Conservation (phyloP, 2,888 invertebrate genomes). For the Podotricha telesiphe region DNA sequence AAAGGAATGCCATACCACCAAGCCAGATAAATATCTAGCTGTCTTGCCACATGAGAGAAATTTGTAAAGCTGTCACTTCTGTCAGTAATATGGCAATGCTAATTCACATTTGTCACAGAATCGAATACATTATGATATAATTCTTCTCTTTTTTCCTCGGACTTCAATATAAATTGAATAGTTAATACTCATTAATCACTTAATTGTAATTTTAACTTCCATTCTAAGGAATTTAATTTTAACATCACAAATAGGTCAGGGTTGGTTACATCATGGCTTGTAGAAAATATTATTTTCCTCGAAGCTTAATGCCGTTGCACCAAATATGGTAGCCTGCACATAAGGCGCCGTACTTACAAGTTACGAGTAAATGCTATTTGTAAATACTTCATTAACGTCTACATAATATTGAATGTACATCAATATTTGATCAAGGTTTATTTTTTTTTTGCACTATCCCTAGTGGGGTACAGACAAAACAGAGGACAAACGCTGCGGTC, state of each 20-base stretch:
- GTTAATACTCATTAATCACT: background rate
- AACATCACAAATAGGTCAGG: conserved; percentile 43
- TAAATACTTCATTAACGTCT: conserved; percentile 18
- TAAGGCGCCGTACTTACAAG: conserved; percentile 18
- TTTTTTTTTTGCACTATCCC: too few relatives aligned
- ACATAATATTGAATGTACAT: background rate
- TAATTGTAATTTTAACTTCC: background rate
- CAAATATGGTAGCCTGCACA: conserved; percentile 34
- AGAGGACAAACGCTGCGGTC: too few relatives aligned
- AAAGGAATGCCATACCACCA: too few relatives aligned
- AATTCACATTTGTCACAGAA: too few relatives aligned
- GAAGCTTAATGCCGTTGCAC: conserved; percentile 31
- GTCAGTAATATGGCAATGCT: too few relatives aligned
- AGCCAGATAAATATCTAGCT: too few relatives aligned
- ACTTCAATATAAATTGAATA: too few relatives aligned
- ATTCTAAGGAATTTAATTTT: conserved; percentile 33
- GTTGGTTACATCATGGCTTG: conserved; percentile 44
- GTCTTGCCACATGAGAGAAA: too few relatives aligned
- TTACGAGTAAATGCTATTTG: conserved; percentile 14
- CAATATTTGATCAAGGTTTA: conserved; percentile 6
- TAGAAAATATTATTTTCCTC: conserved; percentile 46
- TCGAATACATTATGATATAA: too few relatives aligned
- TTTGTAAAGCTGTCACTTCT: too few relatives aligned
- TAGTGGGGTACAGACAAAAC: too few relatives aligned
- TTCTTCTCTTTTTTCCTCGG: too few relatives aligned